A percentile compares a stretch with the other conserved stretches of the same genome.
These are phyloP conservation scores for Dicyrtomina minuta DNA, from an alignment of 2,888 invertebrate genomes.

Conservation along the genomic window DNA sequence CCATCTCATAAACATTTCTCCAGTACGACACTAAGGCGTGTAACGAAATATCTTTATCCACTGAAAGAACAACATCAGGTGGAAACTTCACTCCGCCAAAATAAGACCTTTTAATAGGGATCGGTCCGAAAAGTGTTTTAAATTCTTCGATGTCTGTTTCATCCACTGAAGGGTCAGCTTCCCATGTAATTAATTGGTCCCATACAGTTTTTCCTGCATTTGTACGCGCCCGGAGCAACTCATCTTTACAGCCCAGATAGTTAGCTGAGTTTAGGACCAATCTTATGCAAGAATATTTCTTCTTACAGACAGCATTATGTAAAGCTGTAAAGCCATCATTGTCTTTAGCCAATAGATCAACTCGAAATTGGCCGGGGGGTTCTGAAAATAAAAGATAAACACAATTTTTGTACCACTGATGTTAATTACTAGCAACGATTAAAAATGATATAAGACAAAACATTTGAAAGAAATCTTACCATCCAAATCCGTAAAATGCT, in stretches of 20 bases:
- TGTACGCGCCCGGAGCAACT: not conserved
- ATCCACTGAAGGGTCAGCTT: not conserved
- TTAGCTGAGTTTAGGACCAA: not conserved
- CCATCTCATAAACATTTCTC: not conserved
- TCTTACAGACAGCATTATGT: constrained; percentile 25
- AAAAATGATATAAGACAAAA: not conserved
- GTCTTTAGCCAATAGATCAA: constrained; percentile 32
- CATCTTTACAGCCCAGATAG: not conserved
- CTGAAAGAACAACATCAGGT: not conserved
- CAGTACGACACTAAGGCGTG: not conserved
- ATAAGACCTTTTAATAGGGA: not conserved
- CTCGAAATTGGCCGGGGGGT: not conserved
- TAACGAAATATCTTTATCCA: not conserved
- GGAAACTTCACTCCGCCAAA: constrained; percentile 14
- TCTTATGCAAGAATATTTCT: not conserved
- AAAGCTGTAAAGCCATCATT: constrained; percentile 32
- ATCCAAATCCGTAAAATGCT: not conserved
- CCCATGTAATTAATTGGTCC: not conserved
- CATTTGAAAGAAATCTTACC: constrained; percentile 1
- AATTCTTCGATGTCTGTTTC: not conserved
- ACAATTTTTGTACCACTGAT: not conserved
- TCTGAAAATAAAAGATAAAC: constrained; percentile 5
- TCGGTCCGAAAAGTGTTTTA: not conserved
- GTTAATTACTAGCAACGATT: too few species aligned
- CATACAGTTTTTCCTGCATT: not conserved